A percentile compares a stretch with the other conserved stretches of the same genome.
phyloP scores from a whole-genome alignment of 2,888 invertebrate genomes.

The Hedya salicella region DNA sequence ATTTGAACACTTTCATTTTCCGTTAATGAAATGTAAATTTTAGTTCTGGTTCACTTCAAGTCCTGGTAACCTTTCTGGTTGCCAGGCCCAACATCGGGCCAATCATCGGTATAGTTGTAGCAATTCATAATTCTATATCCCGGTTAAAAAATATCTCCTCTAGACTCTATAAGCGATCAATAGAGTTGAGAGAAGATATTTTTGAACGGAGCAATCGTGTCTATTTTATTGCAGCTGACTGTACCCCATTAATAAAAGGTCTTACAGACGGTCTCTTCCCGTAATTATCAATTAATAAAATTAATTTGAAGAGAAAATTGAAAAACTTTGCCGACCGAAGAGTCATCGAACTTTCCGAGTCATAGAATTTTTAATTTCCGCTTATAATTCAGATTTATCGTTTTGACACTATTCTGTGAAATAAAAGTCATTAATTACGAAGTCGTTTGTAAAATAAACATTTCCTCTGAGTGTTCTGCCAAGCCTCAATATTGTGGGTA shows the following conservation, averaged over 20 bases:
- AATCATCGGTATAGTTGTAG: too few species aligned
- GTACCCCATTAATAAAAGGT: background rate
- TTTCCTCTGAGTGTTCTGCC: background rate
- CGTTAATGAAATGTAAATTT: too few species aligned
- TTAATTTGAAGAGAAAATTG: constrained; percentile 22
- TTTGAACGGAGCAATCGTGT: too few species aligned
- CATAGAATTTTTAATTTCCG: background rate
- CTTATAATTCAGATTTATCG: background rate
- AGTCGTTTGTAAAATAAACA: background rate
- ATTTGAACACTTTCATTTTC: too few species aligned
- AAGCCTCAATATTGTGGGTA: background rate
- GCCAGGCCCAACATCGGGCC: too few species aligned
- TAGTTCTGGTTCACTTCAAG: too few species aligned
- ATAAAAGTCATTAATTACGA: background rate
- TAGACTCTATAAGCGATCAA: too few species aligned
- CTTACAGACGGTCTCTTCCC: background rate
- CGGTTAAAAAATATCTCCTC: too few species aligned
- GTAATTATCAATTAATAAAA: constrained; percentile 17
- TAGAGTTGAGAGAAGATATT: too few species aligned
- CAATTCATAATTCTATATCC: too few species aligned
- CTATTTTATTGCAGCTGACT: too few species aligned
- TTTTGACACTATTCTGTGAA: background rate
- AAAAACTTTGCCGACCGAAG: constrained; percentile 1
- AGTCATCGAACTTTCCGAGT: background rate
- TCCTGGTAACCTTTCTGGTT: too few species aligned